phyloP scores from a whole-genome alignment of 2,888 invertebrate species.

The Isotomurus palustris region DNA sequence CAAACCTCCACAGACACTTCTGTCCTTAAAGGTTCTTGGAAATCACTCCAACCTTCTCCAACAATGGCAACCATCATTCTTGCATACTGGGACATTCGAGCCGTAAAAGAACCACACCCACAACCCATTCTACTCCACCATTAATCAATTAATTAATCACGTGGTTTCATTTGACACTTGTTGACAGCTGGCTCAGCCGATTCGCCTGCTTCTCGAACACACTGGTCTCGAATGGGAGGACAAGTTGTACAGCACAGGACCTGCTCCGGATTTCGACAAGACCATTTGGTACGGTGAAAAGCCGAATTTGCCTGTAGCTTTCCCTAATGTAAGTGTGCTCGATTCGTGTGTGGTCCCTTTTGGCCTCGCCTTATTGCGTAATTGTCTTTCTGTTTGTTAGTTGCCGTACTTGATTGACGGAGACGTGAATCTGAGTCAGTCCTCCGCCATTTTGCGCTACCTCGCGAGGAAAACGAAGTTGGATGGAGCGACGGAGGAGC shows the following conservation, averaged over 20 bases:
- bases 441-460: constrained; percentile 51
- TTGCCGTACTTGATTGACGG: constrained; percentile 53
- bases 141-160: no score
- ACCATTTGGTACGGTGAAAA: constrained; percentile 50
- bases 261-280: constrained; percentile 51
- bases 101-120: constrained; percentile 41
- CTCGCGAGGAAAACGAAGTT: constrained; percentile 52
- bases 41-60: no score
- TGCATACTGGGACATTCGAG: constrained; percentile 49
- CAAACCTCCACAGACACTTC: no score
- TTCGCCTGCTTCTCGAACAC: constrained; percentile 51
- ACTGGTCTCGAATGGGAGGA: constrained; percentile 52
- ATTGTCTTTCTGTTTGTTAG: no score
- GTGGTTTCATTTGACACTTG: no score
- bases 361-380: no score
- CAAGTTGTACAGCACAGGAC: constrained; percentile 50
- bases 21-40: no score
- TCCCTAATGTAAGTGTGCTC: constrained; percentile 51
- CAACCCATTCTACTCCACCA: no score
- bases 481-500: constrained; percentile 50
- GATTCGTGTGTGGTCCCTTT: no score
- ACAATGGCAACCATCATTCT: constrained; percentile 42
- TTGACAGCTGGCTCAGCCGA: constrained; percentile 53
- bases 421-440: constrained; percentile 52
- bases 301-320: constrained; percentile 48